These are phyloP conservation scores for Anguilla pacifica DNA, from an alignment of 2,797 vertebrate species.

Conservation along the genomic window DNA sequence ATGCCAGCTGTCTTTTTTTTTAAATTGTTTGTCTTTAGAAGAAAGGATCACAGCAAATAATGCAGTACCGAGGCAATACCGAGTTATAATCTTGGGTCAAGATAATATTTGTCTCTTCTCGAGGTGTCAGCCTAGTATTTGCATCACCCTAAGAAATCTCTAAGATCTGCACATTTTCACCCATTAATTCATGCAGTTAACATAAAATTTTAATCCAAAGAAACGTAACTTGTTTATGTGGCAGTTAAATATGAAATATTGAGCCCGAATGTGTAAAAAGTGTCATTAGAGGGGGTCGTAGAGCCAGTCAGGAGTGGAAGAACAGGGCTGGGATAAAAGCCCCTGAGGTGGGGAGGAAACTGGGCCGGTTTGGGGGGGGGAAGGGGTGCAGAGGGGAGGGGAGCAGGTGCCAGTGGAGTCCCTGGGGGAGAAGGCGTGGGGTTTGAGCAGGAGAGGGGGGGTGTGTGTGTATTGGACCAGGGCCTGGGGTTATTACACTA, in stretches of 20 bases:
- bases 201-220: no score
- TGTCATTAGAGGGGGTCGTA: not conserved
- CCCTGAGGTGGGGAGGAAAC: not conserved
- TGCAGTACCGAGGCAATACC: not conserved
- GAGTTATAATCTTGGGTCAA: not conserved
- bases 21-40: not conserved
- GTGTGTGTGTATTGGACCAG: conserved; percentile 76
- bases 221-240: no score
- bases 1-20: not conserved
- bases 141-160: not conserved
- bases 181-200: not conserved
- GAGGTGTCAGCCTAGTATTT: not conserved
- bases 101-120: not conserved
- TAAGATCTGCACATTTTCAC: not conserved
- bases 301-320: conserved; percentile 65
- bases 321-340: conserved; percentile 54
- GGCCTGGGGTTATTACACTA: conserved; percentile 87
- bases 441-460: conserved; percentile 48
- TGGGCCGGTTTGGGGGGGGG: not conserved
- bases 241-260: not conserved
- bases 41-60: not conserved
- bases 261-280: not conserved
- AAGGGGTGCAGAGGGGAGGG: not conserved
- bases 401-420: not conserved
- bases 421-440: conserved; percentile 41